Evolutionary conservation across 1,140 invertebrate genomes (phyloP).

Genomic region (Caenorhabditis inopinata): DNA sequence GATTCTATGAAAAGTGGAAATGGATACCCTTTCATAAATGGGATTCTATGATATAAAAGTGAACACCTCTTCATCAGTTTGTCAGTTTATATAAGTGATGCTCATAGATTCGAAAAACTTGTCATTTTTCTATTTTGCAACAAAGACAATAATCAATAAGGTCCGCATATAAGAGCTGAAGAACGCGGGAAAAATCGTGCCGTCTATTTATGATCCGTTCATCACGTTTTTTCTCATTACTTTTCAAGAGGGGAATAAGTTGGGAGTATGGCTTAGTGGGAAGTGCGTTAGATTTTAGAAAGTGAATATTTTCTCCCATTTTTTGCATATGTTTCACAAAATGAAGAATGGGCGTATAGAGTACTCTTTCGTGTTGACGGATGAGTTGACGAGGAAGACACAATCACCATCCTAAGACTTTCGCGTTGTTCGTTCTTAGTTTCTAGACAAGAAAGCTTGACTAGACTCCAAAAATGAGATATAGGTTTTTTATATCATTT

Average conservation of each 20-base stretch:
- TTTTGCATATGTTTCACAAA: slow-evolving; percentile 34
- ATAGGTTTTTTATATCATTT: too few species aligned
- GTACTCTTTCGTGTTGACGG: slow-evolving; percentile 18
- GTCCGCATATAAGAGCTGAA: background rate
- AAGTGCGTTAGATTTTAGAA: slow-evolving; percentile 11
- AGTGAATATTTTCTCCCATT: background rate
- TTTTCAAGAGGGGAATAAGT: background rate
- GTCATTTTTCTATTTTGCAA: too few species aligned
- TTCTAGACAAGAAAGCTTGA: too few species aligned
- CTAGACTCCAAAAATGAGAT: too few species aligned
- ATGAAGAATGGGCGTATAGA: slow-evolving; percentile 24
- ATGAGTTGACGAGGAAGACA: slow-evolving; percentile 20
- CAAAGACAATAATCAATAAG: background rate
- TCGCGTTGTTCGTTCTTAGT: background rate
- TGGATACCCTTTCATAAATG: too few species aligned
- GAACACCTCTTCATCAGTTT: too few species aligned
- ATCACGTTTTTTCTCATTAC: background rate
- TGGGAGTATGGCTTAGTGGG: background rate
- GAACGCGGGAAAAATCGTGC: background rate
- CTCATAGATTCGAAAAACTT: too few species aligned
- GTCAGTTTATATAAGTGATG: too few species aligned
- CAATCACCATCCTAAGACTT: background rate
- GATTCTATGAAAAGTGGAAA: too few species aligned
- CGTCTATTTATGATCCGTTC: slow-evolving; percentile 9
- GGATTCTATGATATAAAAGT: too few species aligned